Conservation (phyloP, 2,888 invertebrate species). For the Conops quadrifasciatus region DNA sequence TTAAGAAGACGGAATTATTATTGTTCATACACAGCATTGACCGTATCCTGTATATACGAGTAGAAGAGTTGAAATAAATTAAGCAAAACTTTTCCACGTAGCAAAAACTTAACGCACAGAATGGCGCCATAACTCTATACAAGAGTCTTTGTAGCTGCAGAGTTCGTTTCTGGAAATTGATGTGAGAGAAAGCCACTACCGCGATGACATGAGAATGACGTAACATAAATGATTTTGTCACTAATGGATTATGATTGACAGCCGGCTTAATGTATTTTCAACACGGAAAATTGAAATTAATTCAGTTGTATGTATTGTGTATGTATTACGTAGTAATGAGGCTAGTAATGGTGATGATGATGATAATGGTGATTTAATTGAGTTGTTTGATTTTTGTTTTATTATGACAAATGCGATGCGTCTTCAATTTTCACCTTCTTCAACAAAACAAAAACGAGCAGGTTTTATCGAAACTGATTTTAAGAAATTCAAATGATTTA, state of each 20-base stretch:
- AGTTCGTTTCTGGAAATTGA: neutral
- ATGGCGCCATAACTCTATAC: too few relatives aligned
- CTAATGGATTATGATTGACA: conserved; percentile 10
- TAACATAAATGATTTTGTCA: neutral
- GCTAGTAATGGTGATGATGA: too few relatives aligned
- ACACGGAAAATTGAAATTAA: neutral
- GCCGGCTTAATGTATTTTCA: neutral
- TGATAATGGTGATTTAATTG: too few relatives aligned
- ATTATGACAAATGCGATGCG: neutral
- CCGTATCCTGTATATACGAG: too few relatives aligned
- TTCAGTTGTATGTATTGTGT: neutral
- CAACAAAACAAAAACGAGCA: too few relatives aligned
- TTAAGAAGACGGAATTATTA: too few relatives aligned
- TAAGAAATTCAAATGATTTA: too few relatives aligned
- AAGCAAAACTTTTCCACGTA: neutral
- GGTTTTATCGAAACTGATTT: too few relatives aligned
- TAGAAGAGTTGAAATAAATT: neutral
- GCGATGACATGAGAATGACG: too few relatives aligned
- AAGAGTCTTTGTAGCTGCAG: neutral
- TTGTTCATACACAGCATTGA: too few relatives aligned
- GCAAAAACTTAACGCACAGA: neutral
- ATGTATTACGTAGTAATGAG: neutral
- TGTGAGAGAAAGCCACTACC: neutral
- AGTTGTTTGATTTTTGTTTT: neutral
- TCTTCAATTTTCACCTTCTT: too few relatives aligned